phyloP scores from a whole-genome alignment of 2,888 invertebrate genomes.

The Macrosiphum euphorbiae region DNA sequence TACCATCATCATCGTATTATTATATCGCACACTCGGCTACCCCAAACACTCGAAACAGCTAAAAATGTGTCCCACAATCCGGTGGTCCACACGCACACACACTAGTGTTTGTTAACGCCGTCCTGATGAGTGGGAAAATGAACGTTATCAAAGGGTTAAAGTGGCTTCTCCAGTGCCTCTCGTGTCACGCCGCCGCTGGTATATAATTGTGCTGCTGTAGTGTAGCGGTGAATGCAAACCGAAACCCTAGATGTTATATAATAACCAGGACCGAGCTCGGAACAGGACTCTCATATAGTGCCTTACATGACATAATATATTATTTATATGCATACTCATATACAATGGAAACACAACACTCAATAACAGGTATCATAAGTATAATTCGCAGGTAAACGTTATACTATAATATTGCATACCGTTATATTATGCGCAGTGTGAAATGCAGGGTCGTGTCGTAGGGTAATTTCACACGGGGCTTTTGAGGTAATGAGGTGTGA shows the following conservation, averaged over 20 bases:
- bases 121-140: background rate
- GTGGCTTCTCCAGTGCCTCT: background rate
- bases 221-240: background rate
- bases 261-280: background rate
- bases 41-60: background rate
- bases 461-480: background rate
- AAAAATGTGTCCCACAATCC: background rate
- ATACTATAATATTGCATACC: background rate
- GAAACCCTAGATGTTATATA: slow-evolving; percentile 12
- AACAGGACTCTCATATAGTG: background rate
- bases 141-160: slow-evolving; percentile 14
- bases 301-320: background rate
- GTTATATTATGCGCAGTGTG: background rate
- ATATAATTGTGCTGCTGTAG: background rate
- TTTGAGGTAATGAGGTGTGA: background rate
- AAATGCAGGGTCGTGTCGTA: background rate
- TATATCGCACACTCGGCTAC: background rate
- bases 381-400: background rate
- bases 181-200: background rate
- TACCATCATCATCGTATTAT: background rate
- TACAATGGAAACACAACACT: background rate
- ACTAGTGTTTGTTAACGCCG: background rate
- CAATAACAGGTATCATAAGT: background rate
- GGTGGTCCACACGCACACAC: background rate
- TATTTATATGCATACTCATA: background rate